phyloP scores from a whole-genome alignment of 2,797 vertebrate genomes.

The Myotis daubentonii region DNA sequence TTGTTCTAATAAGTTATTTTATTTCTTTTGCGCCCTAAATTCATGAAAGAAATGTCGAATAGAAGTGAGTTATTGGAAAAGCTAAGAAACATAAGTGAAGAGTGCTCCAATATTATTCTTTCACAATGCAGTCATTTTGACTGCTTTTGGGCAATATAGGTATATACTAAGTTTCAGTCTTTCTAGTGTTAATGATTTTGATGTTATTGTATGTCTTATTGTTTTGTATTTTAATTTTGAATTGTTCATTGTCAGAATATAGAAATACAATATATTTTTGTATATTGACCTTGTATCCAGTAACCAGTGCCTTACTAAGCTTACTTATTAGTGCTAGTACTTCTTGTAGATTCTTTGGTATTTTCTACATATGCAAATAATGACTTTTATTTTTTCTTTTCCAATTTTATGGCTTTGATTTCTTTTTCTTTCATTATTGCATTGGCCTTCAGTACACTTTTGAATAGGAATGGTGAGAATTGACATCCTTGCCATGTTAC shows the following conservation, averaged over 20 bases:
- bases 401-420: background rate
- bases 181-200: background rate
- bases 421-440: background rate
- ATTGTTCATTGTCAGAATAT: background rate
- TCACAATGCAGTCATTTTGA: too few relatives aligned
- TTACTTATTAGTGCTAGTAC: background rate
- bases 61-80: too few relatives aligned
- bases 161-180: too few relatives aligned
- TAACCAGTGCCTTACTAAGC: background rate
- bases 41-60: too few relatives aligned
- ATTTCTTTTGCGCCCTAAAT: too few relatives aligned
- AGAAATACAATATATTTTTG: background rate
- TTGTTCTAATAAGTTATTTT: too few relatives aligned
- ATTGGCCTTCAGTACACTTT: background rate
- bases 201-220: background rate
- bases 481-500: background rate
- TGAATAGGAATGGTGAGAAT: background rate
- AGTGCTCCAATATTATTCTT: too few relatives aligned
- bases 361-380: slow-evolving; percentile 10
- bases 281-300: background rate
- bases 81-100: too few relatives aligned
- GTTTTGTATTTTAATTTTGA: slow-evolving; percentile 11
- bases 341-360: background rate
- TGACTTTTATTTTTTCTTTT: slow-evolving; percentile 5
- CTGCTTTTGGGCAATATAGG: too few relatives aligned